phyloP scores from a whole-genome alignment of 2,888 invertebrate species.

The Pocota personata region DNA sequence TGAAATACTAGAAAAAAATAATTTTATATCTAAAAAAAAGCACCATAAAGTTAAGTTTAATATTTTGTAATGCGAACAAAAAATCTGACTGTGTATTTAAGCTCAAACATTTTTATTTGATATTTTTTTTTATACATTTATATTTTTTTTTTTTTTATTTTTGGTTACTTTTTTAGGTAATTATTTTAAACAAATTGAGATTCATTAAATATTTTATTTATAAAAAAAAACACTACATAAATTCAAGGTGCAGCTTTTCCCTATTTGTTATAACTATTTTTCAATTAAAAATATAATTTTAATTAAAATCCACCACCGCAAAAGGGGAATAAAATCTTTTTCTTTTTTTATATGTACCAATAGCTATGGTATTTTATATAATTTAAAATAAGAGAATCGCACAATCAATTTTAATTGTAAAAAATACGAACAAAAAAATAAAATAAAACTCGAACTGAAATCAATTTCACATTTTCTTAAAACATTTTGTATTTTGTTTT shows the following conservation, averaged over 20 bases:
- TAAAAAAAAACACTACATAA: constrained; percentile 39
- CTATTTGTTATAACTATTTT: constrained; percentile 31
- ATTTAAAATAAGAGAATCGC: constrained; percentile 55
- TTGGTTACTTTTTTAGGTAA: constrained; percentile 52
- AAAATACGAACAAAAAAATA: constrained; percentile 13
- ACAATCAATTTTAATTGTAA: constrained; percentile 68
- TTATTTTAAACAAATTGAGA: constrained; percentile 51
- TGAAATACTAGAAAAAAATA: constrained; percentile 43
- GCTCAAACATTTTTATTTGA: constrained; percentile 61
- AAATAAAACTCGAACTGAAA: constrained; percentile 54
- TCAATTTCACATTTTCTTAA: constrained; percentile 31
- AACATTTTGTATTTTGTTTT: neutral
- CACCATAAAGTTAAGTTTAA: constrained; percentile 60
- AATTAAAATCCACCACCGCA: constrained; percentile 19
- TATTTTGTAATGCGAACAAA: constrained; percentile 62
- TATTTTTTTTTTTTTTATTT: constrained; percentile 23
- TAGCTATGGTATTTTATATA: constrained; percentile 25
- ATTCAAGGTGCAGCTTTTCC: constrained; percentile 41
- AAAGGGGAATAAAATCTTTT: neutral
- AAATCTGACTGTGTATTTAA: constrained; percentile 67
- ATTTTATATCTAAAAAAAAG: constrained; percentile 45
- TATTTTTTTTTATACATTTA: constrained; percentile 33
- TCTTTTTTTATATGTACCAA: constrained; percentile 36
- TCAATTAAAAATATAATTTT: constrained; percentile 9
- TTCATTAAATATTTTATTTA: constrained; percentile 51